phyloP scores from a whole-genome alignment of 2,797 vertebrate species.

The Pangasius larnaudii region DNA sequence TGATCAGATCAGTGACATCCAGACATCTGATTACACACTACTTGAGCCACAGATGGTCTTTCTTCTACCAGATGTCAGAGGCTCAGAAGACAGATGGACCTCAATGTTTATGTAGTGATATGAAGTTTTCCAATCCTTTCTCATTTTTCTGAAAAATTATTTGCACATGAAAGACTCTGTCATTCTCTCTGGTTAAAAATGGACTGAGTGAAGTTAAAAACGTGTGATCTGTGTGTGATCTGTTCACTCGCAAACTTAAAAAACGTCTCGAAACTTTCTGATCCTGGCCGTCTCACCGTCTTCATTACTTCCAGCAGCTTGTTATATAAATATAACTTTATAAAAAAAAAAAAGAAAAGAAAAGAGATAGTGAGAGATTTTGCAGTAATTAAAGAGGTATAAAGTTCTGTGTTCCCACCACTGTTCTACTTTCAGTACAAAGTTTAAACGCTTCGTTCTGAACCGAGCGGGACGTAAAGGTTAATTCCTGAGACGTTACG shows the following conservation, averaged over 20 bases:
- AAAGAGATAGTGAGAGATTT: not conserved
- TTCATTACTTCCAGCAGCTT: not conserved
- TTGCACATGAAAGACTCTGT: slow-evolving; percentile 3
- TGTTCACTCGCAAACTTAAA: not conserved
- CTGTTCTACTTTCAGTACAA: not conserved
- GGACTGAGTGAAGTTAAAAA: not conserved
- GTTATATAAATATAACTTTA: not conserved
- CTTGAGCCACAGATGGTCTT: slow-evolving; percentile 53
- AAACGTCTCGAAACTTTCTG: not conserved
- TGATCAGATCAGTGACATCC: slow-evolving; percentile 16
- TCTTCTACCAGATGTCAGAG: slow-evolving; percentile 51
- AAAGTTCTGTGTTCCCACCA: not conserved
- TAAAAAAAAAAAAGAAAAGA: not conserved
- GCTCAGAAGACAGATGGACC: slow-evolving; percentile 59
- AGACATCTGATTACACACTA: slow-evolving; percentile 30
- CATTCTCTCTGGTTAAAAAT: not conserved
- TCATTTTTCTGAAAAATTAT: not conserved
- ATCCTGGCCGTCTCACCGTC: not conserved
- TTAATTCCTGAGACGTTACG: slow-evolving; percentile 20
- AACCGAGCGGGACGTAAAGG: not conserved
- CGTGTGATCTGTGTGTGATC: no score
- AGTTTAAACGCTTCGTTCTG: not conserved
- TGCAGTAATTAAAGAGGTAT: not conserved
- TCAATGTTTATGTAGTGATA: not conserved
- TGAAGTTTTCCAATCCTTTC: not conserved